Evolutionary conservation across 2,113 vertebrate species (phyloP).

Genomic region (Ceratotherium simum): DNA sequence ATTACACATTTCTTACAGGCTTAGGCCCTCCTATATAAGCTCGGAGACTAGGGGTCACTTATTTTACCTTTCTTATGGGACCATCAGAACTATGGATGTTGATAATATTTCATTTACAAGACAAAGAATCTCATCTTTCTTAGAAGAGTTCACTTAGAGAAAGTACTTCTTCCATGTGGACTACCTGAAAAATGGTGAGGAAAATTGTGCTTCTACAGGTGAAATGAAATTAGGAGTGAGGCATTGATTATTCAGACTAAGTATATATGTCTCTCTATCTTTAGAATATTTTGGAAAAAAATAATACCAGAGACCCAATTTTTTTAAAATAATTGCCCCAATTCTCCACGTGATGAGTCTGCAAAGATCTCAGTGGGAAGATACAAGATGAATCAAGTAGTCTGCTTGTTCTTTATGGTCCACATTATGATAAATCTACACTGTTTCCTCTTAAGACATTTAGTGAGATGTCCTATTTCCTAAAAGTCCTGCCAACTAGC

Average conservation of each 20-base stretch:
- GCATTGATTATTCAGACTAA: background rate
- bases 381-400: background rate
- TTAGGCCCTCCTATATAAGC: background rate
- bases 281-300: background rate
- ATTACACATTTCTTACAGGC: background rate
- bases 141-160: background rate
- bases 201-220: background rate
- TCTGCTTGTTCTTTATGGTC: background rate
- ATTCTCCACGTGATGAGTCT: background rate
- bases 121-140: background rate
- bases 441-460: background rate
- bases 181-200: background rate
- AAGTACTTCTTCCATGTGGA: background rate
- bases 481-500: background rate
- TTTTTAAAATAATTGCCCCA: background rate
- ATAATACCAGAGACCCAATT: background rate
- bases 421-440: background rate
- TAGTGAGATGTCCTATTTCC: background rate
- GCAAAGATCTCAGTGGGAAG: background rate
- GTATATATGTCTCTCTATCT: background rate
- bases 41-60: background rate
- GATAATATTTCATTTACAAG: background rate
- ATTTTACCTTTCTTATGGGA: background rate
- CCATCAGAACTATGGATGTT: background rate
- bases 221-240: background rate